Evolutionary conservation across 1,140 invertebrate genomes (phyloP), one percentile per base, ranked within the genome.

Genomic region (Ylistrum balloti): DNA sequence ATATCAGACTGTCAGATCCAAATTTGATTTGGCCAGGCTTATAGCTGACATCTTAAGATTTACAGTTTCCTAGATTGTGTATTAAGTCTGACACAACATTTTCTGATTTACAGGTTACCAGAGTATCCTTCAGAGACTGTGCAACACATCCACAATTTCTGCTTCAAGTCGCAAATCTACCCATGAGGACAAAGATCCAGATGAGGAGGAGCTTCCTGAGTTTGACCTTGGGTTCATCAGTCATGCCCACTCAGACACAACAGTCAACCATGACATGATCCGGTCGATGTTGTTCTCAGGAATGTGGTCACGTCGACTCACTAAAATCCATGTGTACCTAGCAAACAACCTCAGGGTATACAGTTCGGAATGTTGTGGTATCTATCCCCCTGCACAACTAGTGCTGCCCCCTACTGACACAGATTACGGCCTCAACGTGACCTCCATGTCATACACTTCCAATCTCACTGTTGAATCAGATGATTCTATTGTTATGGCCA

Each of bases 181-280:
- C 13, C 85, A 87, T n/a, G 35, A 87, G 17, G 88, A 93, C 17
- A 88, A 88, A 34, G 33, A 86, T n/a, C 45, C 85, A 11, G 85
- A 91, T 33, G 56, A 88, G 7, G 93, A 93, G 45, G 91, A 93
- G 92, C 93, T 91, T 38, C 90, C 91, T 41, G 94, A 95, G 0
- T 94, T 95, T 94, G 95, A 95, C 91, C 93, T 95, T 86, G 94
- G 94, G 5, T 94, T 95, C 85, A 93, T 95, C 90, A 95, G 94
- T 89, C 95, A 94, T 91, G 92, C 93, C 86, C 92, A 95, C 87
- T 93, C 93, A 91, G 93, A 94, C 87, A 93, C 92, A n/a, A 91
- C 90, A 13, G 32, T 94, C 35, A 95, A 95, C 90, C 92, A 94
- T 48, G 93, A 95, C 90, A 94, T 95, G 13, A 93, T 96, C 15